Base-by-base conservation (phyloP, 2,797 vertebrate genomes). In the Danio kyathit region DNA sequence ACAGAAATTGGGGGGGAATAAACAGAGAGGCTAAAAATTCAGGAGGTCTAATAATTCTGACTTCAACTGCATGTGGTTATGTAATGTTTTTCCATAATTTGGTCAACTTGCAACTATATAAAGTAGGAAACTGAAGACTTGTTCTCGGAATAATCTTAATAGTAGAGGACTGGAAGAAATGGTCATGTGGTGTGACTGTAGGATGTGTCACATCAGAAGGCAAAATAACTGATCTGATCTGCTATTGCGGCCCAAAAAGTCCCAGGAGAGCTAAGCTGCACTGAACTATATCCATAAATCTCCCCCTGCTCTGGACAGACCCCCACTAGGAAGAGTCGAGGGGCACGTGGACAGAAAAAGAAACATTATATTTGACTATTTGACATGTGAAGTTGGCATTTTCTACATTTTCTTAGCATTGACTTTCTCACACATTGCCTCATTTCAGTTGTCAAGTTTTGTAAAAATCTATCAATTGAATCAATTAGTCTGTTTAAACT, bases 171-270 rank as follows among this genome's bases (percentile, higher is more conserved):
- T 44, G 2, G 7, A 29, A 29, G 29, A 29, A 29, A 29, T 29
- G 29, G 1, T 29, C 29, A 29, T 29, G 3, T 29, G 29, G 82
- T 60, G 74, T 48, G 81, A 72, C 41, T 44, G 38, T 84, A 87
- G 90, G 54, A 86, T 88, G 90, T 87, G 74, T 1, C 38, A 71
- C 59, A 79, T 66, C 56, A 57, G 83, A 9, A 13, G 17, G n/a
- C 44, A 64, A 29, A 1, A 29, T 3, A 56, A 61, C 40, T 6
- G 12, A n/a, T 67, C 10, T 77, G 51, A 65, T 77, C 51, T 48
- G 75, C n/a, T 46, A 16, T 61, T 54, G 63, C 13, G 19, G 63
- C 49, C 61, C 51, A 41, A 49, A 56, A n/a, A 66, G 61, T 89
- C 85, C 85, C 82, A 8, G 41, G 74, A 85, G 86, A 86, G 65